Evolutionary conservation across 2,113 vertebrate genomes (phyloP), one percentile per base, ranked within the genome.

Genomic region (Ramphastos sulfuratus): DNA sequence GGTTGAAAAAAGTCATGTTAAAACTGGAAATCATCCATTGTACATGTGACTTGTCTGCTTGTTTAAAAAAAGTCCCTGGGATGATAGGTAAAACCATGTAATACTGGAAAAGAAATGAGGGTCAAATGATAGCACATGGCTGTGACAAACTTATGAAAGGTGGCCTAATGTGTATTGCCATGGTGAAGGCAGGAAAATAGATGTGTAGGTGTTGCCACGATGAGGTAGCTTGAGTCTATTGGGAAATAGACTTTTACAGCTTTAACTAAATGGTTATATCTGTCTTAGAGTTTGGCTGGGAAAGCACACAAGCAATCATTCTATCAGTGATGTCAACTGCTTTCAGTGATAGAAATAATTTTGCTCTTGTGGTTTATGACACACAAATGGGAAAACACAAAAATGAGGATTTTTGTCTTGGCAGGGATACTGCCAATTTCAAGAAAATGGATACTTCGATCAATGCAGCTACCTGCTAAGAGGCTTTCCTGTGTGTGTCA

Each of bases 41-140:
- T 35, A 7, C 5, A 0, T 1, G 2, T 18, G 63, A 23, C 9
- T 18, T 30, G 15, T 9, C 4, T 4, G 31, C 8, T 10, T 4
- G 9, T 39, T 30, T 54, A 30, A 25, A 39, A 39, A 23, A 24
- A 46, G 44, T 42, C 17, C 17, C 39, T 28, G 1, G 37, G 23
- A 9, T 80, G 46, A 24, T n/a, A 12, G 30, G 39, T 71, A 23
- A 33, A 56, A 25, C 7, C 8, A 4, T 12, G 42, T 6, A 46
- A 25, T 23, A 14, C 0, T 67, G 74, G 28, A 48, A 9, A 70
- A 37, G 50, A 56, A 56, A 16, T 54, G 37, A 48, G 64, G 73
- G 54, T 81, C 21, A 54, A 61, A 2, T 42, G 76, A 18, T 33
- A 42, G 12, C 33, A 30, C 0, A 0, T 65, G 54, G 39, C 82